A percentile compares a stretch with the other conserved stretches of the same genome.
These are phyloP conservation scores for Drosophila neotestacea DNA, from an alignment of 2,888 invertebrate genomes.

Conservation along the genomic window DNA sequence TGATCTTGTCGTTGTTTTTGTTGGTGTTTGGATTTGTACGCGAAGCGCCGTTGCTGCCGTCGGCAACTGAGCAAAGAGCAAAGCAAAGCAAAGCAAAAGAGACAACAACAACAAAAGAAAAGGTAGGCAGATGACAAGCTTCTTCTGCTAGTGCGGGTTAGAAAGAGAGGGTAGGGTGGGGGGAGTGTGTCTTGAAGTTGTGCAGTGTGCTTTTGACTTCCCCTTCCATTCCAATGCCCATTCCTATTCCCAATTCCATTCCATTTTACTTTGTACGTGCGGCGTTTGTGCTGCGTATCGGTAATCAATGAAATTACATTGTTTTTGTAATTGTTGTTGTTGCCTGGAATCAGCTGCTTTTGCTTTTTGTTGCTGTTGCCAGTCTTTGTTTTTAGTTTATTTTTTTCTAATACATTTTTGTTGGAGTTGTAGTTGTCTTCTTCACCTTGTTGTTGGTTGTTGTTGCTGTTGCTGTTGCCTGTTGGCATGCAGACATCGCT, in stretches of 20 bases:
- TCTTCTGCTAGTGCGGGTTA: slow-evolving; percentile 1
- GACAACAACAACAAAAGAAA: slow-evolving; percentile 2
- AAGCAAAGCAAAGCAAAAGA: slow-evolving; percentile 40
- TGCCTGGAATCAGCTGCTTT: slow-evolving; percentile 71
- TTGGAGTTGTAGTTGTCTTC: slow-evolving; percentile 36
- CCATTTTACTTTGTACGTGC: slow-evolving; percentile 71
- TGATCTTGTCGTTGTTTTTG: slow-evolving; percentile 26
- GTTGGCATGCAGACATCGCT: slow-evolving; percentile 68
- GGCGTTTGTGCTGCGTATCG: slow-evolving; percentile 70
- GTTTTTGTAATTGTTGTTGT: slow-evolving; percentile 53
- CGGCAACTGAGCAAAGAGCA: slow-evolving; percentile 64
- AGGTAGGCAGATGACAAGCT: slow-evolving; percentile 44
- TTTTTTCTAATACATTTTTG: slow-evolving; percentile 65
- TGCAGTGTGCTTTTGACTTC: slow-evolving; percentile 37
- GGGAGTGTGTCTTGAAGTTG: slow-evolving; percentile 31
- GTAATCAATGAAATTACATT: slow-evolving; percentile 79
- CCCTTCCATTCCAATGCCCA: slow-evolving; percentile 15
- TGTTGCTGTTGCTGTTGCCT: slow-evolving; percentile 42
- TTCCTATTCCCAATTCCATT: slow-evolving; percentile 35
- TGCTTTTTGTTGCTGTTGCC: slow-evolving; percentile 39
- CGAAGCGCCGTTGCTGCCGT: slow-evolving; percentile 76
- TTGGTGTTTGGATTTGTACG: slow-evolving; percentile 63
- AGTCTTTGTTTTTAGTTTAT: slow-evolving; percentile 27
- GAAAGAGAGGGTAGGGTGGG: background rate
- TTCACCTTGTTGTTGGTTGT: slow-evolving; percentile 33